These are phyloP conservation scores for Drosophila albomicans DNA, from an alignment of 1,140 invertebrate genomes.

Conservation along the genomic window DNA sequence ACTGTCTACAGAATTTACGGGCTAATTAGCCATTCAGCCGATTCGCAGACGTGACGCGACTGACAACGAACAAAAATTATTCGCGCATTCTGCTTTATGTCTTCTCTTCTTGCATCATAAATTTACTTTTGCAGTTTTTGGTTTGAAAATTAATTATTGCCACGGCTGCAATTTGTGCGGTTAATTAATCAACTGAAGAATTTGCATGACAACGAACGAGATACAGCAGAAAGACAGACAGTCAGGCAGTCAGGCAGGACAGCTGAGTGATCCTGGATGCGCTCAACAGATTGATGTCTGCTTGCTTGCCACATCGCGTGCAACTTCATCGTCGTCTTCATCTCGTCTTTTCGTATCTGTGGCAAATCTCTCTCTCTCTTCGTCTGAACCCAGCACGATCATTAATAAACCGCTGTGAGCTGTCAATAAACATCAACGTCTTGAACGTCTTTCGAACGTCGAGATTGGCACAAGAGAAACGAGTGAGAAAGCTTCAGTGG, in stretches of 20 bases:
- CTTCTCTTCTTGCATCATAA: conserved; percentile 20
- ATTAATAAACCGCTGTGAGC: conserved; percentile 84
- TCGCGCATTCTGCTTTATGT: not conserved
- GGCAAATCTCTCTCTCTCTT: not conserved
- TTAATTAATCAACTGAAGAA: conserved; percentile 55
- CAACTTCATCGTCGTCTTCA: not conserved
- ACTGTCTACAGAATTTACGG: conserved; percentile 15
- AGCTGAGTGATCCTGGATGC: conserved; percentile 73
- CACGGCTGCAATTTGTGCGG: conserved; percentile 54
- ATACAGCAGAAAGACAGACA: not conserved
- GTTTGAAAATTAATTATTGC: conserved; percentile 46
- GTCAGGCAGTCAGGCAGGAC: conserved; percentile 26
- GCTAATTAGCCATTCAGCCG: conserved; percentile 46
- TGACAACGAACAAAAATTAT: conserved; percentile 18
- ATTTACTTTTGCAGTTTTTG: not conserved
- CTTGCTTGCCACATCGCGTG: conserved; percentile 36
- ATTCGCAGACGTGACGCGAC: conserved; percentile 31
- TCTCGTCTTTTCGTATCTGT: conserved; percentile 11
- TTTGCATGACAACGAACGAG: conserved; percentile 41
- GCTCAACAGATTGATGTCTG: conserved; percentile 68
- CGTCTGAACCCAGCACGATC: conserved; percentile 71
- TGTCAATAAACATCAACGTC: conserved; percentile 83
- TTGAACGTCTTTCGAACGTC: not conserved
- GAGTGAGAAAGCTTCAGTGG: too few relatives aligned
- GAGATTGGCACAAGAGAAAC: too few relatives aligned